phyloP scores from a whole-genome alignment of 92 coral and sea anemone genomes.

The Epizoanthus fatuus region DNA sequence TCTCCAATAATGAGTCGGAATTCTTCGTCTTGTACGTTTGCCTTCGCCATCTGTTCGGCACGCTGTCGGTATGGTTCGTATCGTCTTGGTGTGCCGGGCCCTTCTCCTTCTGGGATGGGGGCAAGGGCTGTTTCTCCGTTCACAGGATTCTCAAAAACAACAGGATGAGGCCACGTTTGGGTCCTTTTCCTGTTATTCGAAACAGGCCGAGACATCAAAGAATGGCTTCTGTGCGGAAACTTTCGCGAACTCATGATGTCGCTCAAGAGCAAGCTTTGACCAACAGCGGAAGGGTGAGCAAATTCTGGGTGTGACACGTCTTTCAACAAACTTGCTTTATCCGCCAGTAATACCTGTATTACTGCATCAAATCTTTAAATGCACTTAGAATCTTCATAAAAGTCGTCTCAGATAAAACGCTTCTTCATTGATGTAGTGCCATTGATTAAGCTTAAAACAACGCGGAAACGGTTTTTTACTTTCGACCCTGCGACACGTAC shows the following conservation, averaged over 20 bases:
- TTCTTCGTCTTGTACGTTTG: slow-evolving; percentile 66
- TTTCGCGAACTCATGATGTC: slow-evolving; percentile 20
- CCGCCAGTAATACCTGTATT: no score
- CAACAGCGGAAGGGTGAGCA: no score
- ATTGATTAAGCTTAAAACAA: no score
- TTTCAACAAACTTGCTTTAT: no score
- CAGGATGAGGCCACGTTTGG: slow-evolving; percentile 28
- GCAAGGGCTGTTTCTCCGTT: slow-evolving; percentile 14
- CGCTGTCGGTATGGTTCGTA: not conserved
- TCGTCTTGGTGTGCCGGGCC: not conserved
- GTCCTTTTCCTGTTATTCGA: not conserved
- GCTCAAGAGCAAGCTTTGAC: no score
- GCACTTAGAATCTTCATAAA: no score
- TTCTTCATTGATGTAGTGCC: no score
- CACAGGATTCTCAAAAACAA: not conserved
- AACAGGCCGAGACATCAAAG: slow-evolving; percentile 3
- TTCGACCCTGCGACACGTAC: no score
- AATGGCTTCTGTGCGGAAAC: slow-evolving; percentile 12
- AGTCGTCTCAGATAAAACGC: no score
- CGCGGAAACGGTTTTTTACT: no score
- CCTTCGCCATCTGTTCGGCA: slow-evolving; percentile 32
- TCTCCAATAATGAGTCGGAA: slow-evolving; percentile 67
- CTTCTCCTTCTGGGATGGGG: slow-evolving; percentile 29
- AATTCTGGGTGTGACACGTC: no score
- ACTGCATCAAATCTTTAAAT: no score